Evolutionary conservation across 2,888 invertebrate genomes (phyloP), one percentile per base, ranked within the genome.

Genomic region (Proisotoma minuta): DNA sequence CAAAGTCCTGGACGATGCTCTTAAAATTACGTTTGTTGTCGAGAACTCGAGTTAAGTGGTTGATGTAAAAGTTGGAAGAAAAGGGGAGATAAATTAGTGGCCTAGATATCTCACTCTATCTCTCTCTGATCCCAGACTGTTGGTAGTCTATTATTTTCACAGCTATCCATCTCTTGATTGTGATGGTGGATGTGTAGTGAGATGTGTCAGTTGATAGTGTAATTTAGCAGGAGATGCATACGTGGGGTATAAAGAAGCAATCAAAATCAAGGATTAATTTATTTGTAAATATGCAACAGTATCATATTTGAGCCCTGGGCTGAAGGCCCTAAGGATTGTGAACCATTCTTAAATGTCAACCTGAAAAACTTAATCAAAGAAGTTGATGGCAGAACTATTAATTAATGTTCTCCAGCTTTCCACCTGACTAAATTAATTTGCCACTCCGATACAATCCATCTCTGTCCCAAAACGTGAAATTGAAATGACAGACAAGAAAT

Each of bases 191-290:
- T 34, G 8, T 8, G 34, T 10, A 18, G 47, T 47, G 20, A 54
- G 54, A 54, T 54, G 39, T 39, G 54, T 54, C 54, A 54, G 20
- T n/a, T 28, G 54, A 54, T 54, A 39, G 28, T 15, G n/a, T n/a
- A n/a, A n/a, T n/a, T n/a, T n/a, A n/a, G n/a, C n/a, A 22, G 28
- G 51, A 51, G 51, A 8, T 34, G 34, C 34, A 54, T 26, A 54
- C 40, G 54, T 54, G 54, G 15, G 34, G 39, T 34, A 29, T 54
- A 54, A 54, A 39, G 27, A 56, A 56, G 56, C 24, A 56, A 56
- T 56, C 56, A 56, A 43, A 56, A 56, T 56, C 56, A 56, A 56
- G 56, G 56, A 40, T 56, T 56, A 56, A 56, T 56, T 56, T 56
- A 56, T 56, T 56, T 24, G 23, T 23, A 24, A 43, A 56, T 56